Evolutionary conservation across 2,888 invertebrate species (phyloP).

Genomic region (Mesochorus sp.): DNA sequence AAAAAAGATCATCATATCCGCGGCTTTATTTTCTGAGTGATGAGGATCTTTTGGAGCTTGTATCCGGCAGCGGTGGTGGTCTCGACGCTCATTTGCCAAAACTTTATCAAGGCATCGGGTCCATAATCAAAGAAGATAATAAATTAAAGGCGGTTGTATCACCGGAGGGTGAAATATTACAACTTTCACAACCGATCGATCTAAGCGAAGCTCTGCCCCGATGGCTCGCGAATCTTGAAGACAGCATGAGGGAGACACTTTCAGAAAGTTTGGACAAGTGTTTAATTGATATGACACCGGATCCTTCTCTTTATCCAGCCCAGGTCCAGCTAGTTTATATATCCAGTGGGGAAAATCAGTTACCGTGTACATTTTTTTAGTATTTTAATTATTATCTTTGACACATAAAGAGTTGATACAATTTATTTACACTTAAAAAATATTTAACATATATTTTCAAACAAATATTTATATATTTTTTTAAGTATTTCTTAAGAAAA

Average conservation of each 20-base stretch:
- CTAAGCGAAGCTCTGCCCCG: constrained; percentile 82
- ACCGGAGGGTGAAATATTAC: constrained; percentile 85
- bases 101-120: constrained; percentile 94
- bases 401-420: not conserved
- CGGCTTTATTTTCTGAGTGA: constrained; percentile 98
- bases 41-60: constrained; percentile 97
- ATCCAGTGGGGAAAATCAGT: too few relatives aligned
- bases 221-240: constrained; percentile 91
- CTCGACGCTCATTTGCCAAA: constrained; percentile 97
- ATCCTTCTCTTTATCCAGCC: constrained; percentile 75
- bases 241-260: constrained; percentile 88
- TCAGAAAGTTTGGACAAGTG: constrained; percentile 75
- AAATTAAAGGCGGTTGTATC: constrained; percentile 85
- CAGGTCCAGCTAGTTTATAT: too few relatives aligned
- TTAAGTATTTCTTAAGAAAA: constrained; percentile 3
- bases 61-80: constrained; percentile 82
- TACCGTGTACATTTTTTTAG: too few relatives aligned
- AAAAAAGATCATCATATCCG: constrained; percentile 96
- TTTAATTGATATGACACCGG: constrained; percentile 71
- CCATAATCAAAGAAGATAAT: constrained; percentile 87
- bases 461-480: too few relatives aligned
- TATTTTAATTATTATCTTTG: too few relatives aligned
- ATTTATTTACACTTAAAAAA: not conserved
- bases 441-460: too few relatives aligned
- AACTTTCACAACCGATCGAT: constrained; percentile 81